Percentiles rank a stretch among this genome's conserved stretches.
These are phyloP conservation scores for Zhuqinia jingwanae DNA, from an alignment of 2,888 invertebrate genomes.

Conservation along the genomic window DNA sequence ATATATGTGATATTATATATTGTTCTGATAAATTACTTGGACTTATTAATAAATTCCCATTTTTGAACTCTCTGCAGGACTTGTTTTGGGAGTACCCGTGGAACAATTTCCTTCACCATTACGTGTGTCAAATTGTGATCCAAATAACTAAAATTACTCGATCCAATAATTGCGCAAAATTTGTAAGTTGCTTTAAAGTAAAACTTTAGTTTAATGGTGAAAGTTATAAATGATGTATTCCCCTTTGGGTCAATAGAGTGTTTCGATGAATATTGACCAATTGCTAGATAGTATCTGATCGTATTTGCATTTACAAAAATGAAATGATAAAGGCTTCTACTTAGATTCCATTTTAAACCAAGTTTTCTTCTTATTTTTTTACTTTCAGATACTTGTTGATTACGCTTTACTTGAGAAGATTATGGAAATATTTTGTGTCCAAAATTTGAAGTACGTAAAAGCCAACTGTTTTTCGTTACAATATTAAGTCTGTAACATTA, in stretches of 20 bases:
- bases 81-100: conserved; percentile 94
- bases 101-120: conserved; percentile 95
- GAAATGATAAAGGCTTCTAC: no score
- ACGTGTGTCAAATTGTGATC: conserved; percentile 76
- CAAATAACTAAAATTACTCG: conserved; percentile 67
- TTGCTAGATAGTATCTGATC: conserved; percentile 78
- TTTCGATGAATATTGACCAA: conserved; percentile 71
- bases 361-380: neutral
- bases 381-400: conserved; percentile 71
- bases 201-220: neutral
- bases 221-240: conserved; percentile 68
- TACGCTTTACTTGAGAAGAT: conserved; percentile 69
- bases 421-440: conserved; percentile 67
- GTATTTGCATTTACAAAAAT: neutral
- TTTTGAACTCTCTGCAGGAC: conserved; percentile 83
- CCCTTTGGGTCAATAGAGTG: conserved; percentile 69
- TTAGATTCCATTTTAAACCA: neutral
- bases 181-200: conserved; percentile 59
- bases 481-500: neutral
- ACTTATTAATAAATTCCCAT: neutral
- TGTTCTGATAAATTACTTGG: neutral
- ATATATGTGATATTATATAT: no score
- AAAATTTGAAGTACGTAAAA: conserved; percentile 64
- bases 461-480: conserved; percentile 24
- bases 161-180: conserved; percentile 65